Percentiles rank a stretch among this genome's conserved stretches.
Conservation (phyloP, 2,797 vertebrate genomes). For the Alosa sapidissima region DNA sequence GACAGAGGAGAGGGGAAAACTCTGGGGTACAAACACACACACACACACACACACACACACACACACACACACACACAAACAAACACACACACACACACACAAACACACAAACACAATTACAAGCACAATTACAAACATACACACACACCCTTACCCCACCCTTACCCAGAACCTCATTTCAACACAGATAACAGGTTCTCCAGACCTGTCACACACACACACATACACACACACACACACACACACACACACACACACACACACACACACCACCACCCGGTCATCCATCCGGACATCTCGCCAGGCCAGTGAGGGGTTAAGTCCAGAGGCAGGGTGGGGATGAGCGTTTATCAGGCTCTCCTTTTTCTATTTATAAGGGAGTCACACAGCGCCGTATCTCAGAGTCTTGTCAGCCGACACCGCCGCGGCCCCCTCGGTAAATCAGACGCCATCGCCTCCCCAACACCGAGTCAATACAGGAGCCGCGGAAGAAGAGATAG, state of each 20-base stretch:
- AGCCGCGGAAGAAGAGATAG: neutral
- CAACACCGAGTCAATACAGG: conserved; percentile 44
- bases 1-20: neutral
- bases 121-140: neutral
- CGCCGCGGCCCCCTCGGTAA: conserved; percentile 28
- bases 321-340: neutral
- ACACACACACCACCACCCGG: neutral
- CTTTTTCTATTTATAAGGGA: conserved; percentile 45
- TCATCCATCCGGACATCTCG: neutral
- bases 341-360: conserved; percentile 18
- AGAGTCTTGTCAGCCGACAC: conserved; percentile 44
- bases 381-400: conserved; percentile 46
- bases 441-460: conserved; percentile 42
- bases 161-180: neutral
- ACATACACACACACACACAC: neutral
- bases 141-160: neutral
- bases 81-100: neutral
- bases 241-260: neutral
- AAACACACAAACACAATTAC: neutral
- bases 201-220: neutral
- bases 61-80: neutral
- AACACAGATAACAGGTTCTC: conserved; percentile 37
- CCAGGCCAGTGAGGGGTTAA: neutral
- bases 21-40: neutral
- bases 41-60: neutral